Base-by-base conservation (phyloP, 1,140 invertebrate species). In the Orius insidiosus region DNA sequence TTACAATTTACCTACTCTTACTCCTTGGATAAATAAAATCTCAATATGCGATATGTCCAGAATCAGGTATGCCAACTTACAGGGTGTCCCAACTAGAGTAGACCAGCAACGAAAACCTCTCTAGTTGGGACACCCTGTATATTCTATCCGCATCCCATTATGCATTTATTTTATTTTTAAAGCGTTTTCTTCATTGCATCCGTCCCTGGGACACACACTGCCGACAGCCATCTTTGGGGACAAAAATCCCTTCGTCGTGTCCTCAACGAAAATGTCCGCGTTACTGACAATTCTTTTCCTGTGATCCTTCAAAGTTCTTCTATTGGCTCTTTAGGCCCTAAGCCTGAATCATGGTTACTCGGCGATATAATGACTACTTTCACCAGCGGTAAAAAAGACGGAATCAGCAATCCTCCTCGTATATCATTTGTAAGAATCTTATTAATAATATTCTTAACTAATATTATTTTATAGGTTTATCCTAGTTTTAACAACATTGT, bases 241-340 rank as follows among this genome's bases (percentile, higher is more conserved):
- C 74, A 89, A 56, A 66, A 69, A 2, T 60, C 68, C 13, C 60
- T 89, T 44, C 58, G 85, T 5, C 67, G 69, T 1, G 15, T 40
- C n/a, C 32, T 51, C 3, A 43, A 32, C 3, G 45, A 47, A 13
- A 39, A 51, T 33, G 34, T 42, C 13, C 11, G 31, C 7, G 14
- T 41, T 19, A 5, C 30, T n/a, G 47, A 48, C 5, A 47, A 51
- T 45, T 9, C 10, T 18, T 47, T 40, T 78, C 68, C 70, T 13
- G 60, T 85, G 5, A 60, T 93, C 19, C 78, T 78, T n/a, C 90
- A 95, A 63, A 84, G 85, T 53, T 93, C 87, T 9, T 93, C 87
- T 53, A 84, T 96, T 48, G 90, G 93, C 5, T 80, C 76, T 30
- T 70, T 90, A 32, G 88, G 88, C 6, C 60, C 73, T 3, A 72